Evolutionary conservation across 2,113 vertebrate genomes (phyloP).

Genomic region (Albula glossodonta): DNA sequence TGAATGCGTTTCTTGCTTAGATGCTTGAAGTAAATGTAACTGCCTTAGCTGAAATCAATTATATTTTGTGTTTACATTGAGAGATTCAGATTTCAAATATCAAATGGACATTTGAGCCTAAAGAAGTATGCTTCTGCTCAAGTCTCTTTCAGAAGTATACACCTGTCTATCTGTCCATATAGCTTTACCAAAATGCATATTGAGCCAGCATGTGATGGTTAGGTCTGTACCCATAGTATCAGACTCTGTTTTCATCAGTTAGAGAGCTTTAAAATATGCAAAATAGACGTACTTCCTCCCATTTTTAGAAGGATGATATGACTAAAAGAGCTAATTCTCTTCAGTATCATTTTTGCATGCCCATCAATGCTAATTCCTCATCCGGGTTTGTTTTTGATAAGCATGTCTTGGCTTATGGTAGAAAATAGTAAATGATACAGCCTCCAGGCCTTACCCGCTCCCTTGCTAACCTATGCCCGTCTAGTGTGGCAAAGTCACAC

Average conservation of each 20-base stretch:
- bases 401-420: not conserved
- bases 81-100: not conserved
- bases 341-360: not conserved
- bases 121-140: not conserved
- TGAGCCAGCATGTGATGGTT: not conserved
- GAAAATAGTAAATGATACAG: not conserved
- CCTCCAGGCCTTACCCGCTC: not conserved
- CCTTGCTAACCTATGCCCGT: not conserved
- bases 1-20: not conserved
- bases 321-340: not conserved
- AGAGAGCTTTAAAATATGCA: not conserved
- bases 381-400: not conserved
- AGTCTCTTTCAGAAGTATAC: not conserved
- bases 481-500: not conserved
- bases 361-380: not conserved
- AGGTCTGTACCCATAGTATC: not conserved
- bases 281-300: not conserved
- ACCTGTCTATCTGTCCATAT: not conserved
- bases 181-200: not conserved
- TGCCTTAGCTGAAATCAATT: not conserved
- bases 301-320: not conserved
- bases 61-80: not conserved
- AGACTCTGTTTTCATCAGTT: not conserved
- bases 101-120: not conserved
- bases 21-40: not conserved